phyloP scores from a whole-genome alignment of 92 coral and sea anemone species.

The Bergia puertoricense region DNA sequence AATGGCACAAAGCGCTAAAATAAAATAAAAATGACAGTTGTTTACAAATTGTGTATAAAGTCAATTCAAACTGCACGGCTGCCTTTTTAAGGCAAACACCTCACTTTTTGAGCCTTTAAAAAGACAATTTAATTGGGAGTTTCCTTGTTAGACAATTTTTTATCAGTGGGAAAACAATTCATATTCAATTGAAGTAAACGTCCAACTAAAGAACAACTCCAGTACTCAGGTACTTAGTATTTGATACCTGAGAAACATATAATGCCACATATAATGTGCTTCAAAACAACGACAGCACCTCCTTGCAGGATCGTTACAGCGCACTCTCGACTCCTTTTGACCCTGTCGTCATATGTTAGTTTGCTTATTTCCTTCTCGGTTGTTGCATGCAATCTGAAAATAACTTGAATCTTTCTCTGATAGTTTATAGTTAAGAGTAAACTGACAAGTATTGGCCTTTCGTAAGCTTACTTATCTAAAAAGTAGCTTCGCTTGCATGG shows the following conservation, averaged over 20 bases:
- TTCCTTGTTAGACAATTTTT: too few species aligned
- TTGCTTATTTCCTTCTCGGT: background rate
- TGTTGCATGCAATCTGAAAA: background rate
- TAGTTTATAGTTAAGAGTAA: background rate
- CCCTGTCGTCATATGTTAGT: background rate
- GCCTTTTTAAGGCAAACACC: too few species aligned
- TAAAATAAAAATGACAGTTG: background rate
- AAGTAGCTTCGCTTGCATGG: background rate
- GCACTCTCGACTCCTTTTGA: background rate
- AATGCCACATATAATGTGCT: too few species aligned
- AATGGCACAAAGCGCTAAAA: slow-evolving; percentile 77
- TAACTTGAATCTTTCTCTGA: background rate
- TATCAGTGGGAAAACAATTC: too few species aligned
- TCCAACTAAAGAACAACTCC: too few species aligned
- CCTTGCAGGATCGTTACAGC: background rate
- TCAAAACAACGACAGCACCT: background rate
- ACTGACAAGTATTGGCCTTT: too few species aligned
- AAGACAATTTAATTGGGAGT: too few species aligned
- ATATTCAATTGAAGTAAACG: too few species aligned
- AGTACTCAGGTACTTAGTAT: too few species aligned
- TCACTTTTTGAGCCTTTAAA: too few species aligned
- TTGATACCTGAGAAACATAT: too few species aligned
- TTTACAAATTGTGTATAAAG: background rate
- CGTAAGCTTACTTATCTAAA: background rate
- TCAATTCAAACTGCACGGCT: too few species aligned